phyloP scores from a whole-genome alignment of 2,113 vertebrate genomes.

The Microtus oregoni region DNA sequence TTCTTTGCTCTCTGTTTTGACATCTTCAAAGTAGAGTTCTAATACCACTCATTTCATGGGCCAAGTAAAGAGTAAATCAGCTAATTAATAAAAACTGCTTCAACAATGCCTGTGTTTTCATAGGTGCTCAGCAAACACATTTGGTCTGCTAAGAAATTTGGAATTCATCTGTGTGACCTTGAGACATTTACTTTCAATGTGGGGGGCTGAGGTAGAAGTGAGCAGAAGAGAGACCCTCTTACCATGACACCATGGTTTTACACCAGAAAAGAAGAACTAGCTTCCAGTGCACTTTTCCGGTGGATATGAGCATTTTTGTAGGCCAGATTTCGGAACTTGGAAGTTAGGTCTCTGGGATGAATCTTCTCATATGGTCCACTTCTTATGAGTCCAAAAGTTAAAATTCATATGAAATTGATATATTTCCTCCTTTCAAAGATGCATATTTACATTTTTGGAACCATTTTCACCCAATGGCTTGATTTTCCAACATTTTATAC shows the following conservation, averaged over 20 bases:
- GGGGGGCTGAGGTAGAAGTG: background rate
- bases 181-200: background rate
- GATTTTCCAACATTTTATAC: conserved; percentile 27
- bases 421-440: background rate
- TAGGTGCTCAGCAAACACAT: background rate
- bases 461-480: background rate
- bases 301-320: background rate
- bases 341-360: background rate
- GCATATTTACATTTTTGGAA: background rate
- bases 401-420: conserved; percentile 47
- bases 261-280: background rate
- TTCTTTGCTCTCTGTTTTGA: background rate
- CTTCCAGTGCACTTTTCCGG: background rate
- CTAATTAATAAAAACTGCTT: background rate
- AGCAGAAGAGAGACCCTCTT: background rate
- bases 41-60: background rate
- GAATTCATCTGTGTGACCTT: background rate
- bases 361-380: background rate
- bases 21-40: background rate
- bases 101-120: background rate
- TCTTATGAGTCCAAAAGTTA: background rate
- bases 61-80: background rate
- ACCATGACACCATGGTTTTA: background rate
- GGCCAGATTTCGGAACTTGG: background rate
- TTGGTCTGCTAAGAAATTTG: background rate